These are phyloP conservation scores for Acheta domesticus DNA, from an alignment of 2,888 invertebrate genomes.

Conservation along the genomic window DNA sequence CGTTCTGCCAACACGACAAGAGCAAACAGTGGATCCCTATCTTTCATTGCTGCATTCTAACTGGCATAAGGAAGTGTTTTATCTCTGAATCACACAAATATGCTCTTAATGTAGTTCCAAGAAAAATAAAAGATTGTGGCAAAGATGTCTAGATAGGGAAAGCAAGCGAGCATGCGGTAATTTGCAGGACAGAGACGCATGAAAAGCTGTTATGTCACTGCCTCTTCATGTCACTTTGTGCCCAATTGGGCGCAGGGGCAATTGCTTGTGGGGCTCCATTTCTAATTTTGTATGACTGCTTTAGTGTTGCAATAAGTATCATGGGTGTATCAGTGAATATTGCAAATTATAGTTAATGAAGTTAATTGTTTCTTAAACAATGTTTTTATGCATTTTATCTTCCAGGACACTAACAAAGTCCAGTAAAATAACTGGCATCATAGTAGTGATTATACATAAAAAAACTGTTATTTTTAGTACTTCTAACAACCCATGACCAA, in stretches of 20 bases:
- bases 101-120: not conserved
- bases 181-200: constrained; percentile 10
- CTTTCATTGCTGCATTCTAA: not conserved
- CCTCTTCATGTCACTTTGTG: not conserved
- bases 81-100: not conserved
- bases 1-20: constrained; percentile 33
- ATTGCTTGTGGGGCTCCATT: constrained; percentile 3
- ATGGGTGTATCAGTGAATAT: too few relatives aligned
- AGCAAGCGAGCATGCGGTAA: constrained; percentile 18
- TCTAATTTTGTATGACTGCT: not conserved
- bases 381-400: not conserved
- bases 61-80: constrained; percentile 2
- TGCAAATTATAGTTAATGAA: too few relatives aligned
- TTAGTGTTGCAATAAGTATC: too few relatives aligned
- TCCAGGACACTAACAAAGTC: not conserved
- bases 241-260: not conserved
- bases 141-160: constrained; percentile 23
- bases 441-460: too few relatives aligned
- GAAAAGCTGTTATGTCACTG: constrained; percentile 10
- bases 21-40: constrained; percentile 19
- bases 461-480: too few relatives aligned
- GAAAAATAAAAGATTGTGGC: constrained; percentile 9
- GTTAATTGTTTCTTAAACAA: too few relatives aligned
- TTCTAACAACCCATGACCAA: too few relatives aligned
- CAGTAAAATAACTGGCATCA: not conserved